Percentiles rank a stretch among this genome's conserved stretches.
phyloP scores from a whole-genome alignment of 2,113 vertebrate genomes.

The Pangasianodon gigas region DNA sequence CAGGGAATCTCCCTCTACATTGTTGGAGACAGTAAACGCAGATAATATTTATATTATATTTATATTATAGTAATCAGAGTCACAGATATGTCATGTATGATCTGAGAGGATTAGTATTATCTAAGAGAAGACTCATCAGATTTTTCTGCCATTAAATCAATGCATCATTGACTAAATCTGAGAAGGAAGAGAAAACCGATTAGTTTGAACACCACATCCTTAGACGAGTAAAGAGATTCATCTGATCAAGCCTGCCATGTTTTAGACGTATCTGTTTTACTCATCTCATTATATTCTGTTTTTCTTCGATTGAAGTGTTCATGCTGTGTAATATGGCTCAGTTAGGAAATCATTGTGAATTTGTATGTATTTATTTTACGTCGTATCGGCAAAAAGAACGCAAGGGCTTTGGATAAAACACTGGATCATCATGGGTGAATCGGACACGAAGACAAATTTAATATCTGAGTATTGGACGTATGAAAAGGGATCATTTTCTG shows the following conservation, averaged over 20 bases:
- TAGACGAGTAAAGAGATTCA: slow-evolving; percentile 19
- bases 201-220: not conserved
- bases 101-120: not conserved
- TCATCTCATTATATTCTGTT: slow-evolving; percentile 48
- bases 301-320: slow-evolving; percentile 39
- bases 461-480: slow-evolving; percentile 23
- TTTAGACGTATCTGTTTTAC: slow-evolving; percentile 59
- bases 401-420: slow-evolving; percentile 31
- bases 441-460: slow-evolving; percentile 7
- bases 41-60: not conserved
- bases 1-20: slow-evolving; percentile 2
- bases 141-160: not conserved
- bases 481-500: slow-evolving; percentile 12
- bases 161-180: not conserved
- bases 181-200: not conserved
- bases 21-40: not conserved
- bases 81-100: not conserved
- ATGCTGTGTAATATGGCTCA: slow-evolving; percentile 2
- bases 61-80: not conserved
- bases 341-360: not conserved
- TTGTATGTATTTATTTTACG: slow-evolving; percentile 53
- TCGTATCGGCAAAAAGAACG: slow-evolving; percentile 37
- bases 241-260: slow-evolving; percentile 64
- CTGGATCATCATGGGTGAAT: not conserved
- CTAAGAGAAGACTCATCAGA: not conserved